Base-by-base conservation (phyloP, 2,113 vertebrate species). In the Micronycteris hirsuta region DNA sequence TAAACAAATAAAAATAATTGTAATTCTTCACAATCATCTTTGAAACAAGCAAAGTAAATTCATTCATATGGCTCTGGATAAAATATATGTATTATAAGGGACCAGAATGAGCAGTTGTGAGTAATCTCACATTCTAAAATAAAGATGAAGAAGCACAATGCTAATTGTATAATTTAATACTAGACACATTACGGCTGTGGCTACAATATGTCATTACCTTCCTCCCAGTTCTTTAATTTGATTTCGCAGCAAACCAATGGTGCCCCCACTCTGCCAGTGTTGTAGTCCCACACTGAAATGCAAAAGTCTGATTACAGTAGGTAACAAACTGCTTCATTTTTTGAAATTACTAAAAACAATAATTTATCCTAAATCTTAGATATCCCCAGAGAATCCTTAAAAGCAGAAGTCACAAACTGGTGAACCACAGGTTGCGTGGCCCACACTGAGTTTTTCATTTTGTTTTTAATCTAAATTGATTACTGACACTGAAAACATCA, bases 191-290 rank as follows among this genome's bases (percentile, higher is more conserved):
- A 52, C 41, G 14, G 56, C 73, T 43, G 10, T 17, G 19, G 56
- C 15, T 86, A 22, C 58, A 97, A 61, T 10, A 70, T 16, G 31
- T 71, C 97, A 98, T 99, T 97, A 99, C 99, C 99, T 99, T 99
- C 99, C 91, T 99, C 98, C 99, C 99, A 99, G 98, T 99, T 99
- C 98, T 99, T 96, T 77, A 99, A 98, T 78, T 99, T 99, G 97
- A 99, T 99, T 98, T 99, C 99, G 98, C 99, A 99, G 98, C 99
- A 99, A 94, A 99, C 98, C 97, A 99, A 98, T 2, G 99, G 99
- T 7, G 99, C 99, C 94, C 99, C 99, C 63, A 99, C 99, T 99
- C 99, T 98, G 94, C 99, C 99, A 56, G 99, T 99, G 96, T 99
- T 99, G 96, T 99, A 99, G 98, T 99, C 99, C 99, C 99, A 99